Conservation (phyloP, 2,113 vertebrate species). For the Vulpes vulpes region DNA sequence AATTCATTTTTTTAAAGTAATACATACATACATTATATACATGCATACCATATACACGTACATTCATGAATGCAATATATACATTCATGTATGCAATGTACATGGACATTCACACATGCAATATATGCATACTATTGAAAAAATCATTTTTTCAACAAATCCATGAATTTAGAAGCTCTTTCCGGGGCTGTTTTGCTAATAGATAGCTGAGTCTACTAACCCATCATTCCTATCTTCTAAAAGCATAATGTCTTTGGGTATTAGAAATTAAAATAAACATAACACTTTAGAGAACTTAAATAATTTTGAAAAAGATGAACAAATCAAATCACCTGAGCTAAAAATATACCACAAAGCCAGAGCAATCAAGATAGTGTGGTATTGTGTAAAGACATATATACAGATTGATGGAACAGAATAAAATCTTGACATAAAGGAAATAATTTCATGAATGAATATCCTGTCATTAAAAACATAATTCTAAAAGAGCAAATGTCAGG, state of each 20-base stretch:
- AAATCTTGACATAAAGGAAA: not conserved
- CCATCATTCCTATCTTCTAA: not conserved
- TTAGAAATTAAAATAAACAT: conserved; percentile 13
- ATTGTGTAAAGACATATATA: not conserved
- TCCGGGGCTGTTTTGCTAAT: not conserved
- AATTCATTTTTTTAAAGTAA: not conserved
- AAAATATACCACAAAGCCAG: not conserved
- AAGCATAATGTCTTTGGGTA: not conserved
- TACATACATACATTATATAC: too few relatives aligned
- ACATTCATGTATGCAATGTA: too few relatives aligned
- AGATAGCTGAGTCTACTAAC: not conserved
- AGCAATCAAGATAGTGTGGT: not conserved
- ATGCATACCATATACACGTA: not conserved
- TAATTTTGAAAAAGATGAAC: not conserved
- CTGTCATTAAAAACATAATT: not conserved
- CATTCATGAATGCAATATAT: not conserved
- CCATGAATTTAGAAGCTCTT: not conserved
- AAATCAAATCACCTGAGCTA: not conserved
- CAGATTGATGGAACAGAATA: not conserved
- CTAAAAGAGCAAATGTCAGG: not conserved
- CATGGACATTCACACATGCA: too few relatives aligned
- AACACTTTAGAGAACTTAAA: not conserved
- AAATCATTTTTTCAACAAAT: not conserved
- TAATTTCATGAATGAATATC: not conserved
- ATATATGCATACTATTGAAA: not conserved